Evolutionary conservation across 2,888 invertebrate genomes (phyloP).

Genomic region (Drymonia ruficornis): DNA sequence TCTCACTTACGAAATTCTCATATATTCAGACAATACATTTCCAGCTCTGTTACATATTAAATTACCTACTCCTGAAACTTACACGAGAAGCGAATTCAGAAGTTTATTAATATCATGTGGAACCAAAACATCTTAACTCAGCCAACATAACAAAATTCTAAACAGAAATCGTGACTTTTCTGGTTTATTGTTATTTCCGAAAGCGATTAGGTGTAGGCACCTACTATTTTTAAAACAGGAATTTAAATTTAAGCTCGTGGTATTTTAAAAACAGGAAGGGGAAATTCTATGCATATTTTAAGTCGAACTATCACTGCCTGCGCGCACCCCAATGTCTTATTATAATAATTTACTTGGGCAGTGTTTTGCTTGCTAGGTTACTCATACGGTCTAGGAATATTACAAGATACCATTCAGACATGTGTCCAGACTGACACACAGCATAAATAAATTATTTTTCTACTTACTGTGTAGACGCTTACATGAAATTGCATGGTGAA

Average conservation of each 20-base stretch:
- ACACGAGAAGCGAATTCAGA: conserved; percentile 19
- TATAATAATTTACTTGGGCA: conserved; percentile 18
- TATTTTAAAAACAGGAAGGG: conserved; percentile 78
- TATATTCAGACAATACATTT: background rate
- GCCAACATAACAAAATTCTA: conserved; percentile 43
- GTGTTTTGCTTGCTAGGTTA: conserved; percentile 6
- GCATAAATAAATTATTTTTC: no score
- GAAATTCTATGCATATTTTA: conserved; percentile 70
- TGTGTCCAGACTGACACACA: no score
- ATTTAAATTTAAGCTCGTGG: conserved; percentile 69
- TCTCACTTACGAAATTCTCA: background rate
- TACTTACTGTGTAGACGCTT: no score
- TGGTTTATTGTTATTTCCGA: conserved; percentile 74
- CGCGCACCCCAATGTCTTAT: conserved; percentile 40
- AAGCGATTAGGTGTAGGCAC: conserved; percentile 56
- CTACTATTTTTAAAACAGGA: conserved; percentile 65
- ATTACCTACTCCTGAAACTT: background rate
- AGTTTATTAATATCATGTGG: conserved; percentile 29
- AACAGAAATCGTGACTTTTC: conserved; percentile 65
- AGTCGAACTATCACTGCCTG: conserved; percentile 50
- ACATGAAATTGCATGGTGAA: no score
- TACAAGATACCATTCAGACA: no score
- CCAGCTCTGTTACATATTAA: background rate
- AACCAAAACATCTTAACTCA: conserved; percentile 38
- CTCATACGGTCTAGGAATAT: no score